Percentiles rank a stretch among this genome's conserved stretches.
Conservation (phyloP, 1,140 invertebrate species). For the Diorhabda carinulata region DNA sequence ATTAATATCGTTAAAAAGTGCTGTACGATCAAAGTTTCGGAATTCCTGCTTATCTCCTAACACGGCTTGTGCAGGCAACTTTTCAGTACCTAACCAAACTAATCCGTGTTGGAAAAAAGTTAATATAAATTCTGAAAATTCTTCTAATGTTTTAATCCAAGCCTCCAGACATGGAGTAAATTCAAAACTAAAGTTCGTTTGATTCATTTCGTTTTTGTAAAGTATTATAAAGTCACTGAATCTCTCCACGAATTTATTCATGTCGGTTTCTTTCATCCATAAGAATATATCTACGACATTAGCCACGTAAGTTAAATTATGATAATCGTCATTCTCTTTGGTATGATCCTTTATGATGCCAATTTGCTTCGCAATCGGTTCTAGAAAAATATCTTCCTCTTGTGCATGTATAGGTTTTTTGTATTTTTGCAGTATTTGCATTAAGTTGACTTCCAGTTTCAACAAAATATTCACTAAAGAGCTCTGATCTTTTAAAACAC, state of each 20-base stretch:
- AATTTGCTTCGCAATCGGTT: constrained; percentile 17
- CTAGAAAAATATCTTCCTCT: constrained; percentile 9
- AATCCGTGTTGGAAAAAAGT: constrained; percentile 5
- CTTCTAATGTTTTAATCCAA: constrained; percentile 18
- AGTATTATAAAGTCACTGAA: background rate
- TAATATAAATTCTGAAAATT: constrained; percentile 12
- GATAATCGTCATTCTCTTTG: constrained; percentile 1
- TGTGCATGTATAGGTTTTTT: constrained; percentile 17
- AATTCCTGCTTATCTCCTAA: background rate
- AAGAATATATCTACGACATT: constrained; percentile 7
- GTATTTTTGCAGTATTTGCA: constrained; percentile 15
- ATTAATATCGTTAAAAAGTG: constrained; percentile 19
- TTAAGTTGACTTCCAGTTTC: constrained; percentile 7
- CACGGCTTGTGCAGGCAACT: background rate
- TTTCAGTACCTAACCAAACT: constrained; percentile 6
- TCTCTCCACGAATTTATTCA: constrained; percentile 4
- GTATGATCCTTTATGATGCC: background rate
- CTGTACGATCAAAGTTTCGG: constrained; percentile 3
- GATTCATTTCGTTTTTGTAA: background rate
- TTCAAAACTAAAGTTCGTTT: background rate
- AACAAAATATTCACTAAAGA: constrained; percentile 11
- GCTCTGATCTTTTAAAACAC: constrained; percentile 13
- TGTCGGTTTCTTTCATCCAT: constrained; percentile 17
- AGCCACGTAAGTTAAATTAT: constrained; percentile 3
- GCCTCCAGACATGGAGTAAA: constrained; percentile 13